These are phyloP conservation scores for Pristionchus entomophagus DNA, from an alignment of 2,888 invertebrate genomes.

Conservation along the genomic window DNA sequence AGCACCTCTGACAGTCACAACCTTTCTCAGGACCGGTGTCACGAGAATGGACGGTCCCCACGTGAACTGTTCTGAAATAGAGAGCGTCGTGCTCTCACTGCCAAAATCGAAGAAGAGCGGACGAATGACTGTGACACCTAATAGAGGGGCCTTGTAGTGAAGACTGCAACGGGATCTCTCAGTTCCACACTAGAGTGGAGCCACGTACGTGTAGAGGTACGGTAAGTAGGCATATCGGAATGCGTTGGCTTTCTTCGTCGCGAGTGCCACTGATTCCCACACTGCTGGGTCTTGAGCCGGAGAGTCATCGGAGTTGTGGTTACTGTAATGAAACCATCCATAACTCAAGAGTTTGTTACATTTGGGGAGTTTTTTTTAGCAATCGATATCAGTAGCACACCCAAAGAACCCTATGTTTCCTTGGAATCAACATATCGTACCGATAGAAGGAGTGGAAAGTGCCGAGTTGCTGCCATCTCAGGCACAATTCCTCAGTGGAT, in stretches of 20 bases:
- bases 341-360: too few species aligned
- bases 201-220: constrained; percentile 60
- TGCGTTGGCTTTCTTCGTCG: constrained; percentile 61
- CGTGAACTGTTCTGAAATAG: constrained; percentile 65
- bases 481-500: constrained; percentile 79
- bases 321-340: constrained; percentile 41
- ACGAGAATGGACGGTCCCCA: constrained; percentile 70
- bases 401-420: too few species aligned
- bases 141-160: constrained; percentile 62
- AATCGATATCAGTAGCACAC: too few species aligned
- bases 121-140: constrained; percentile 67
- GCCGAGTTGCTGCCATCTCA: constrained; percentile 80
- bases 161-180: constrained; percentile 52
- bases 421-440: constrained; percentile 43
- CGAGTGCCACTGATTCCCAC: constrained; percentile 65
- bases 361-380: too few species aligned
- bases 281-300: constrained; percentile 64
- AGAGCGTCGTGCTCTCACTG: constrained; percentile 56
- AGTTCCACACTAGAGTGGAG: too few species aligned
- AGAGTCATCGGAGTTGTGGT: constrained; percentile 59
- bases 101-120: constrained; percentile 72
- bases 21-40: constrained; percentile 63
- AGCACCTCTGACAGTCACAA: neutral
- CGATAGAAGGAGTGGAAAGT: constrained; percentile 70
- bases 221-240: constrained; percentile 66